Base-by-base conservation (phyloP, 2,113 vertebrate species). In the Malaclemys terrapin region DNA sequence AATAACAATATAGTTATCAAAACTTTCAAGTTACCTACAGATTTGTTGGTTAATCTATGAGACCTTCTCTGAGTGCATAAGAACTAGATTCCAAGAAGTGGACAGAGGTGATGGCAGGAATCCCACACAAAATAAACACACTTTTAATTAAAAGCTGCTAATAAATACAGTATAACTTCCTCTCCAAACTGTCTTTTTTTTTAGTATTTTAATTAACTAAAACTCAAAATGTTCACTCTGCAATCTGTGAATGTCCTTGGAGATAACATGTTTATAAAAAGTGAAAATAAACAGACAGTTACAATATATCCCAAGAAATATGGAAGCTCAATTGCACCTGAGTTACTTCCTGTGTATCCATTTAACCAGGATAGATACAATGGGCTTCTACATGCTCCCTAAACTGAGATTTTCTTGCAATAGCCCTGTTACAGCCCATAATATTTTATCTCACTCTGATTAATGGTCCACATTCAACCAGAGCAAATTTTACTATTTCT, bases 331-430 rank as follows among this genome's bases (percentile, higher is more conserved):
- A 6, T 42, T 69, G 9, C 3, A 10, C 42, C 10, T 22, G 12
- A 75, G 76, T 79, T 79, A 47, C 47, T 31, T 10, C 1, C 45
- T 27, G 24, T 80, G 24, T 45, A 22, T 14, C 45, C 4, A 54
- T 84, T 85, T 62, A 85, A 91, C 86, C 11, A 53, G 78, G 56
- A 45, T 59, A 14, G 52, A 29, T 11, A 53, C 2, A 42, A 6
- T 81, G 27, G 69, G 50, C 92, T 93, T 49, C 22, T 19, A 45
- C 78, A 76, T 62, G 0, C 2, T 50, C 80, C 78, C 62, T 13
- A 92, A 11, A 57, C 1, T 0, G 27, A 78, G 1, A 3, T 80
- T 92, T 86, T 83, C 20, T 53, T 0, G 0, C 0, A 0, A 31
- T 82, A 14, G 31, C 83, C 29, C 22, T 0, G 52, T 89, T 80